Base-by-base conservation (phyloP, 2,888 invertebrate genomes). In the Amphipyra berbera region DNA sequence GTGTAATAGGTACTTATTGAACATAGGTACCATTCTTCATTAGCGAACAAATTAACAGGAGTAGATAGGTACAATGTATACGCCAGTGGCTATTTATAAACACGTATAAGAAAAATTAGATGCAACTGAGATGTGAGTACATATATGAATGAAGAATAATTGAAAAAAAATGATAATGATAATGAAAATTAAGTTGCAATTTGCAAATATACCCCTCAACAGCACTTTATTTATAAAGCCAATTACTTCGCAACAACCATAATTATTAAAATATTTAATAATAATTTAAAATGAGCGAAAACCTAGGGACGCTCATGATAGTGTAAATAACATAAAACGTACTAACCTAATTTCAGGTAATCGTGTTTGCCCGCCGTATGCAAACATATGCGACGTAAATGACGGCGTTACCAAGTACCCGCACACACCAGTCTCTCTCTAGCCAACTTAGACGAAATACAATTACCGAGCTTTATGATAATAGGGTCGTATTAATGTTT, bases 301-400 rank as follows among this genome's bases (percentile, higher is more conserved):
- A 65, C 50, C 44, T 55, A 65, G 64, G 77, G 60, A 52, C 68
- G 62, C 53, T 45, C 65, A 68, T 64, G 68, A 61, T 78, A 78
- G 75, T 72, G 86, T 90, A 88, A 89, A 91, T 89, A 89, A 86
- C 91, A 89, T 90, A 89, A 90, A 90, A 89, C 87, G 87, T 88
- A 90, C 89, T 90, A 88, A 90, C 91, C 92, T 92, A 92, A 92
- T 92, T 93, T 83, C 88, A 88, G 88, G 88, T 93, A 93, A 93
- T 91, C 89, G 90, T 93, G 93, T 93, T 93, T 91, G 85, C 89
- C 76, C 84, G 84, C 84, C 86, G 80, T 84, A 81, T 83, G 89
- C 86, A 93, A 92, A 93, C 93, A 93, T 84, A 87, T 86, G 85
- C 85, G 87, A 81, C 82, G 85, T 84, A 89, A 92, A 91, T 88